Percentiles rank a stretch among this genome's conserved stretches.
These are phyloP conservation scores for Macrosoma leucophasiata DNA, from an alignment of 2,888 invertebrate genomes.

Conservation along the genomic window DNA sequence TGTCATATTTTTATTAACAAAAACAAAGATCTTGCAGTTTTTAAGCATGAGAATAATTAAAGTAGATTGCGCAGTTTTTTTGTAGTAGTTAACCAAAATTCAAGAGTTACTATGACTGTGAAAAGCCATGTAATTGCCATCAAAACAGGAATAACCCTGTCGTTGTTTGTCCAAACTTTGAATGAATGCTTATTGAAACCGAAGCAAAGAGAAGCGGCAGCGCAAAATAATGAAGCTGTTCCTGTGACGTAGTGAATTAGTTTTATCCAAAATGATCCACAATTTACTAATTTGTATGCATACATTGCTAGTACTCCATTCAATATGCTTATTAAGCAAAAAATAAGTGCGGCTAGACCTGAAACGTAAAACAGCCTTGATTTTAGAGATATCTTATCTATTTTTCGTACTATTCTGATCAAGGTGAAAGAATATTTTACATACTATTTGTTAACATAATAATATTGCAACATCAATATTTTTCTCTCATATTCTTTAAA, in stretches of 20 bases:
- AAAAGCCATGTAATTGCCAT: constrained; percentile 21
- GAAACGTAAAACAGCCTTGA: constrained; percentile 27
- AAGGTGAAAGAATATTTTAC: no score
- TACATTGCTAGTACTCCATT: constrained; percentile 33
- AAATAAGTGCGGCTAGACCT: constrained; percentile 36
- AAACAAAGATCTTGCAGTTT: no score
- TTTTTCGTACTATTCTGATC: no score
- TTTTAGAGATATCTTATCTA: constrained; percentile 15
- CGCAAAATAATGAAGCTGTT: constrained; percentile 30
- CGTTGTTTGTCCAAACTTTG: constrained; percentile 30
- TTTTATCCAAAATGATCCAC: constrained; percentile 25
- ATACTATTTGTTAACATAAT: no score
- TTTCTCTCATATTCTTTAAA: no score
- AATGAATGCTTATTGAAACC: constrained; percentile 34
- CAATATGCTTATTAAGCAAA: constrained; percentile 28
- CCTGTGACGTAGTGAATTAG: constrained; percentile 36
- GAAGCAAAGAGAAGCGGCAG: constrained; percentile 33
- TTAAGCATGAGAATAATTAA: no score
- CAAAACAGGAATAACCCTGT: constrained; percentile 20
- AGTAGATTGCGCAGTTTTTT: no score
- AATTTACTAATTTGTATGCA: constrained; percentile 25
- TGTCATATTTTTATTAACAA: no score
- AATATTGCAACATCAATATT: no score
- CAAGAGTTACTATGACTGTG: constrained; percentile 32
- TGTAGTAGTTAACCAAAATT: constrained; percentile 36